Conservation (phyloP, 2,797 vertebrate species). For the Glossophaga mutica region DNA sequence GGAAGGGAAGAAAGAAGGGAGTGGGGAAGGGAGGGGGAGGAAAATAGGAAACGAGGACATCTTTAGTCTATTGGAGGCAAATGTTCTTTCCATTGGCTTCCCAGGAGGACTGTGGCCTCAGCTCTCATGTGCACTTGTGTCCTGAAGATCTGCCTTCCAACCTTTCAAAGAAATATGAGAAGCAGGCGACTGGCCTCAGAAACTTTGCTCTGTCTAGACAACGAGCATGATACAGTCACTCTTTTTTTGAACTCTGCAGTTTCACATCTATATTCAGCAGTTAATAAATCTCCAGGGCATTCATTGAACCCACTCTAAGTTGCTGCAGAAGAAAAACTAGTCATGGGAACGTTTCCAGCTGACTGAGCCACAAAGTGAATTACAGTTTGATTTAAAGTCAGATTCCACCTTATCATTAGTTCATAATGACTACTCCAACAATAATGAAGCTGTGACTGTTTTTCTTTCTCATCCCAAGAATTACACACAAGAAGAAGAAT, state of each 20-base stretch:
- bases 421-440: constrained; percentile 18
- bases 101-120: neutral
- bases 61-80: neutral
- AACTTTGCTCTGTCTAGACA: neutral
- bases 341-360: neutral
- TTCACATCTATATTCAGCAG: neutral
- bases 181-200: neutral
- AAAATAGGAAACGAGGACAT: neutral
- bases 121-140: neutral
- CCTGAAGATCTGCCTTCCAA: neutral
- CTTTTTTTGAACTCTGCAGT: neutral
- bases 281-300: neutral
- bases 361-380: neutral
- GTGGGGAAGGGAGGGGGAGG: accelerated
- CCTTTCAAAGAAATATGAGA: neutral
- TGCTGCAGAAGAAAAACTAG: neutral
- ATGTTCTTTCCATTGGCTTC: neutral
- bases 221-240: neutral
- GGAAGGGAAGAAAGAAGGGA: neutral
- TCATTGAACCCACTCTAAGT: neutral
- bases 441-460: neutral
- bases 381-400: neutral
- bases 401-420: constrained; percentile 27
- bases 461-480: neutral
- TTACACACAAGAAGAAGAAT: neutral